Conservation (phyloP, 2,113 vertebrate species). For the Mustelus asterias region DNA sequence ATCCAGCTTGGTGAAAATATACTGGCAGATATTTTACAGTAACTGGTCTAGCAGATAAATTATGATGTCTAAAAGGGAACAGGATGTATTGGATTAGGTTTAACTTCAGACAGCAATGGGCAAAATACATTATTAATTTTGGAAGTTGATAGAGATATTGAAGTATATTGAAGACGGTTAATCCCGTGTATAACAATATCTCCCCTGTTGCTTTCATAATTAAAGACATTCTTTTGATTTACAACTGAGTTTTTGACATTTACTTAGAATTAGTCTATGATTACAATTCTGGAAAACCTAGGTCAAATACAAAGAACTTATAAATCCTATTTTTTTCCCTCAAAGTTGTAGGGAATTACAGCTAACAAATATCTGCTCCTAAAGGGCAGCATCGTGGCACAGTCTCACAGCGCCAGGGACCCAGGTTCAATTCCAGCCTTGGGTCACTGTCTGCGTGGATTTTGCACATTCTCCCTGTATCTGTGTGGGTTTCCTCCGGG, state of each 20-base stretch:
- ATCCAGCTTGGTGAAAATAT: not conserved
- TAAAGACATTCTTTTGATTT: not conserved
- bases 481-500: too few relatives aligned
- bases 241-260: not conserved
- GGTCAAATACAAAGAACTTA: not conserved
- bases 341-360: not conserved
- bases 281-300: not conserved
- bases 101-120: conserved; percentile 13
- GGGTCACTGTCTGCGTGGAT: too few relatives aligned
- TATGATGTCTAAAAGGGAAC: not conserved
- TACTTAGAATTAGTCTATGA: not conserved
- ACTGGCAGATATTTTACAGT: not conserved
- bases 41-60: not conserved
- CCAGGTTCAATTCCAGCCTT: too few relatives aligned
- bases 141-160: not conserved
- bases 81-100: conserved; percentile 18
- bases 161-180: not conserved
- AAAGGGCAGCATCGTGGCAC: not conserved
- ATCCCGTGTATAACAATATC: not conserved
- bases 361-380: not conserved
- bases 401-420: too few relatives aligned
- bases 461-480: too few relatives aligned
- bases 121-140: not conserved
- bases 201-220: not conserved
- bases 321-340: not conserved